Evolutionary conservation across 2,113 vertebrate genomes (phyloP).

Genomic region (Prionailurus bengalensis): DNA sequence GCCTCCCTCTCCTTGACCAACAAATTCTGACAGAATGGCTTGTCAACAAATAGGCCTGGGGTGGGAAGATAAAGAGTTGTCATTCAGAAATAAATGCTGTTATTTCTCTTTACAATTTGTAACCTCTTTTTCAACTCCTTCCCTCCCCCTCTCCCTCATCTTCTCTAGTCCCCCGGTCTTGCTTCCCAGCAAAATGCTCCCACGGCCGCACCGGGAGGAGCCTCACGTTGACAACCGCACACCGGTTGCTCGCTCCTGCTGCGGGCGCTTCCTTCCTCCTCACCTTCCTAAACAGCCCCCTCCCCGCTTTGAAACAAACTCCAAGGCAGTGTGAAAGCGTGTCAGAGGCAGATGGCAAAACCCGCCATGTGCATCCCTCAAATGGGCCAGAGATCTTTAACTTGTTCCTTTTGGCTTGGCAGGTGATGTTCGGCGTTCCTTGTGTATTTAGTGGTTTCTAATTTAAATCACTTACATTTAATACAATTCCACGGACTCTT

Average conservation of each 20-base stretch:
- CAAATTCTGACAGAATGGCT: constrained; percentile 69
- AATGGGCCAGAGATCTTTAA: not conserved
- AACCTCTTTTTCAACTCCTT: constrained; percentile 27
- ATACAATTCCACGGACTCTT: not conserved
- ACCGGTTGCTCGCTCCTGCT: not conserved
- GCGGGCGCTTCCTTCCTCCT: not conserved
- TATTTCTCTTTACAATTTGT: constrained; percentile 65
- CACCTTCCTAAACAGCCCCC: not conserved
- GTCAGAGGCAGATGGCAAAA: not conserved
- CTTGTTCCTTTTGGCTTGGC: not conserved
- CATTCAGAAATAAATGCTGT: constrained; percentile 75
- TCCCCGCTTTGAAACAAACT: not conserved
- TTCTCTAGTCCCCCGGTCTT: not conserved
- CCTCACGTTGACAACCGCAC: fast-evolving
- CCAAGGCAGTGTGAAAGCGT: not conserved
- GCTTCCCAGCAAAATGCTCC: not conserved
- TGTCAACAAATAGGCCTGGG: constrained; percentile 80
- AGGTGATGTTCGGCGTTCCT: not conserved
- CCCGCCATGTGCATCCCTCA: fast-evolving
- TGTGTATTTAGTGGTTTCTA: not conserved
- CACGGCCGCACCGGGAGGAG: not conserved
- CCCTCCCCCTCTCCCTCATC: not conserved
- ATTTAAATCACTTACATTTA: constrained; percentile 37
- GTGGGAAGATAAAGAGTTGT: constrained; percentile 76
- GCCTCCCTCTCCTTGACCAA: constrained; percentile 68